Evolutionary conservation across 2,888 invertebrate genomes (phyloP).

Genomic region (Idaea dimidiata): DNA sequence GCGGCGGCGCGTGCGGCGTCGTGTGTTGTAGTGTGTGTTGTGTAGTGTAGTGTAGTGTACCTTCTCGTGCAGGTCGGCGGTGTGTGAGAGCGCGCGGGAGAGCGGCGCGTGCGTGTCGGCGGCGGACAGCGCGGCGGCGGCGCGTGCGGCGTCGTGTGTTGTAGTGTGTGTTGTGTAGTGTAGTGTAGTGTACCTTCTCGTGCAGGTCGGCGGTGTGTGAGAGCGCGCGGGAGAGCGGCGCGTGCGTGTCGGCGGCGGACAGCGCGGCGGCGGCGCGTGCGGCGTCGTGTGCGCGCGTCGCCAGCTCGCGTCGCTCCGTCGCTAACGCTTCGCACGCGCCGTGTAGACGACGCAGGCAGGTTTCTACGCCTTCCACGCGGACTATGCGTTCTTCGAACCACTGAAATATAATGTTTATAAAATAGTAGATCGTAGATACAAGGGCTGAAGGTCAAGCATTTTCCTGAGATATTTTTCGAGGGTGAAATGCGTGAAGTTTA

Average conservation of each 20-base stretch:
- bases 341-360: constrained; percentile 92
- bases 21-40: too few species aligned
- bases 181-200: too few species aligned
- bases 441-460: too few species aligned
- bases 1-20: too few species aligned
- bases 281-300: constrained; percentile 88
- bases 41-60: too few species aligned
- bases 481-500: too few species aligned
- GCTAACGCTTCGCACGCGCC: constrained; percentile 93
- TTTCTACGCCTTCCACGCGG: constrained; percentile 95
- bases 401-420: too few species aligned
- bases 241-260: constrained; percentile 96
- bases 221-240: constrained; percentile 92
- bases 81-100: constrained; percentile 91
- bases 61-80: constrained; percentile 37
- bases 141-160: constrained; percentile 93
- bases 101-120: constrained; percentile 96
- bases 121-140: constrained; percentile 91
- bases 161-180: too few species aligned
- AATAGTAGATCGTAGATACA: too few species aligned
- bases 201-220: constrained; percentile 78
- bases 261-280: constrained; percentile 92
- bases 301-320: constrained; percentile 91
- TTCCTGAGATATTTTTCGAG: too few species aligned
- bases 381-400: constrained; percentile 99